Evolutionary conservation across 2,888 invertebrate species (phyloP).

Genomic region (Chymomyza fuscimana): DNA sequence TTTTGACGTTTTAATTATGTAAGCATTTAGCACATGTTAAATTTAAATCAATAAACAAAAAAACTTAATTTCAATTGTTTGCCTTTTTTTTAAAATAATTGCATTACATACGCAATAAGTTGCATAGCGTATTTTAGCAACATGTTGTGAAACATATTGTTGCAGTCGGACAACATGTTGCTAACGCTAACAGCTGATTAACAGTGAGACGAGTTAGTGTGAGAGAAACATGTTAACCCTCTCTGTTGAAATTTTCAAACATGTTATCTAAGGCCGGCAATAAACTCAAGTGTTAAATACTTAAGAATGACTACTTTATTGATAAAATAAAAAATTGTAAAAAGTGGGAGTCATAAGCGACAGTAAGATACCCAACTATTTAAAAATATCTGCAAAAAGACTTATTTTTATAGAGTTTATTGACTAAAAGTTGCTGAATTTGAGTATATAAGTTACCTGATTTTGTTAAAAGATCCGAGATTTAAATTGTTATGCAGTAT

Average conservation of each 20-base stretch:
- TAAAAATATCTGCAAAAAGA: too few species aligned
- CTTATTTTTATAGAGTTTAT: too few species aligned
- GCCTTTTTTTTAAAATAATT: neutral
- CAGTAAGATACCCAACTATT: too few species aligned
- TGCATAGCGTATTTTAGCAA: neutral
- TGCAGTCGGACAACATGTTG: neutral
- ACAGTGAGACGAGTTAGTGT: neutral
- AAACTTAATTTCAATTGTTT: neutral
- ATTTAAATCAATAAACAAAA: constrained; percentile 1
- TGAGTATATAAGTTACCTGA: too few species aligned
- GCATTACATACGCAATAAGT: neutral
- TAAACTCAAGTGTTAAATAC: neutral
- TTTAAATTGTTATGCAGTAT: too few species aligned
- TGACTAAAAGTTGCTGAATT: too few species aligned
- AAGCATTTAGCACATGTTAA: neutral
- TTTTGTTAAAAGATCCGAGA: too few species aligned
- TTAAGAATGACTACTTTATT: neutral
- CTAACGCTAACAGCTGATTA: neutral
- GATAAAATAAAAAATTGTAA: neutral
- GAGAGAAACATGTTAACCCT: neutral
- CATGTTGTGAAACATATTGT: too few species aligned
- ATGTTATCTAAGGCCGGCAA: neutral
- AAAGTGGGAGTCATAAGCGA: too few species aligned
- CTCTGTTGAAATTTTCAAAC: neutral
- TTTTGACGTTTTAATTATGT: constrained; percentile 63